Evolutionary conservation across 2,797 vertebrate genomes (phyloP).

Genomic region (Pygocentrus nattereri): DNA sequence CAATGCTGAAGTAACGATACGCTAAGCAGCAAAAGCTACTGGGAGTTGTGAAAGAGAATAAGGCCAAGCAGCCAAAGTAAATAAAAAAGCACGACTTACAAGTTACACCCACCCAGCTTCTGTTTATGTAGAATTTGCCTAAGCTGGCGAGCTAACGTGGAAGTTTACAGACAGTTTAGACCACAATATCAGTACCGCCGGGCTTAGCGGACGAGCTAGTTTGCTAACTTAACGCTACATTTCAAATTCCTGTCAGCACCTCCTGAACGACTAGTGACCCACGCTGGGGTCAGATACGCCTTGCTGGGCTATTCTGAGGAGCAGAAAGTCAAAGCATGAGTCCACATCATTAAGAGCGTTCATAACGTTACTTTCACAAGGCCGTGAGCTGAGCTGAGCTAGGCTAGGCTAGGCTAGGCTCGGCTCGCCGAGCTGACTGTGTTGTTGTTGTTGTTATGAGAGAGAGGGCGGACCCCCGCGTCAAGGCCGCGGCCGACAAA

Average conservation of each 20-base stretch:
- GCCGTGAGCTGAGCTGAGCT: background rate
- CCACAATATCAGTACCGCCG: background rate
- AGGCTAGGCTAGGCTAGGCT: background rate
- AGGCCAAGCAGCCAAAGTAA: too few species aligned
- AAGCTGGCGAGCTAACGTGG: background rate
- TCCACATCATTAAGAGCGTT: background rate
- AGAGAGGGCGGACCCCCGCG: conserved; percentile 83
- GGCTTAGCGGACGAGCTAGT: conserved; percentile 38
- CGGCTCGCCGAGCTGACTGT: conserved; percentile 32
- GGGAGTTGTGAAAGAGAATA: background rate
- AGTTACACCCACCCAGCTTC: background rate
- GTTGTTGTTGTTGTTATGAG: conserved; percentile 85
- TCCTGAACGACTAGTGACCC: too few species aligned
- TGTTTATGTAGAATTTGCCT: background rate
- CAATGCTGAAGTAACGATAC: background rate
- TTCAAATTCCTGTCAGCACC: background rate
- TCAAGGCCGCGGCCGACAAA: conserved; percentile 81
- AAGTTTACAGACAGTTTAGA: background rate
- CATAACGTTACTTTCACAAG: background rate
- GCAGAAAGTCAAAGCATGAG: background rate
- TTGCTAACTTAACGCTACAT: background rate
- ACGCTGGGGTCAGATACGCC: too few species aligned
- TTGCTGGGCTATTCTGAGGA: background rate
- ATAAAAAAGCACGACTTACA: too few species aligned
- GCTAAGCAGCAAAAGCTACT: background rate